phyloP scores from a whole-genome alignment of 2,797 vertebrate species.

The Pseudomugil gertrudae region DNA sequence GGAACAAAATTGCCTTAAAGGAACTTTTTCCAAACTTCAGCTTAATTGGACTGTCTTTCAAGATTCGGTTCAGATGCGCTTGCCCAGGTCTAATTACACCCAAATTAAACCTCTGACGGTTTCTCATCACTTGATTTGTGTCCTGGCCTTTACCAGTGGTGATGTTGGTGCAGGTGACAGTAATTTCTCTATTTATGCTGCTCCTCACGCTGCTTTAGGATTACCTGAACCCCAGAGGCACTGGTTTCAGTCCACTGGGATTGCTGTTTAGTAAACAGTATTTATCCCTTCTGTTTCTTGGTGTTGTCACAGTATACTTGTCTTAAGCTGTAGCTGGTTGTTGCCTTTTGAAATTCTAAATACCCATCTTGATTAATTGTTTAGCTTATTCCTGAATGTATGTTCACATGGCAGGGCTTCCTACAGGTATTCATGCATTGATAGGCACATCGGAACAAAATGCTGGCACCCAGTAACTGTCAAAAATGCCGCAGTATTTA shows the following conservation, averaged over 20 bases:
- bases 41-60: constrained; percentile 65
- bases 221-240: constrained; percentile 36
- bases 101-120: constrained; percentile 48
- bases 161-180: constrained; percentile 30
- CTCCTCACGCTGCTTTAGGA: constrained; percentile 37
- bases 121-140: constrained; percentile 36
- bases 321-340: constrained; percentile 12
- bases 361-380: neutral
- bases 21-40: constrained; percentile 33
- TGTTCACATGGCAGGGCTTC: neutral
- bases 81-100: constrained; percentile 60
- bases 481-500: constrained; percentile 26
- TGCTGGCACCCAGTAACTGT: neutral
- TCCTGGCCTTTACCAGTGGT: constrained; percentile 36
- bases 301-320: constrained; percentile 11
- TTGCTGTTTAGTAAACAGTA: constrained; percentile 51
- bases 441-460: neutral
- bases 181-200: constrained; percentile 50
- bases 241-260: constrained; percentile 22
- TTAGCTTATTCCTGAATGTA: constrained; percentile 5
- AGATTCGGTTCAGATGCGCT: constrained; percentile 45
- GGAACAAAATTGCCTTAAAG: constrained; percentile 40
- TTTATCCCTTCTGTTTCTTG: constrained; percentile 24
- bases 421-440: neutral
- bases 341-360: no score